Conservation (phyloP, 1,140 invertebrate genomes). For the Penaeus indicus region DNA sequence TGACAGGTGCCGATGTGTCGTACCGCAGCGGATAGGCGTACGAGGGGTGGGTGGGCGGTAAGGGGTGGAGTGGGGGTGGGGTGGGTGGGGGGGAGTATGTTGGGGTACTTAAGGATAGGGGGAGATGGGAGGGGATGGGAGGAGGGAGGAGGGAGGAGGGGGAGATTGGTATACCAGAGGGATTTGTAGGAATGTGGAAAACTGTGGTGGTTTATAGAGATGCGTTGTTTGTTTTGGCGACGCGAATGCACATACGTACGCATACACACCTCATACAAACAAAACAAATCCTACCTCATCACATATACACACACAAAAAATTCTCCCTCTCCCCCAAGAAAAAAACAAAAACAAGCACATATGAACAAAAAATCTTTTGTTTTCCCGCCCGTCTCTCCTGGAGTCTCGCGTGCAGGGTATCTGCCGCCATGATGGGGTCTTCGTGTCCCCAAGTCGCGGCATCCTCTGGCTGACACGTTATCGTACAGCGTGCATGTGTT, state of each 20-base stretch:
- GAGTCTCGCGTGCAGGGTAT: neutral
- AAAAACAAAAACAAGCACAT: too few relatives aligned
- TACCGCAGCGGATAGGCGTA: neutral
- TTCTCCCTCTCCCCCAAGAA: too few relatives aligned
- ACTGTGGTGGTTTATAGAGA: too few relatives aligned
- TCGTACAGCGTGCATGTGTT: neutral
- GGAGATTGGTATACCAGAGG: too few relatives aligned
- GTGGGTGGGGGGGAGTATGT: neutral
- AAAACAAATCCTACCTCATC: too few relatives aligned
- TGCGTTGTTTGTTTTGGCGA: too few relatives aligned
- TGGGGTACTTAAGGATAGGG: neutral
- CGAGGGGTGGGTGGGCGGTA: neutral
- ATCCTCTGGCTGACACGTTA: neutral
- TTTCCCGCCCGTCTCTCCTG: too few relatives aligned
- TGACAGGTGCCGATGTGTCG: conserved; percentile 6
- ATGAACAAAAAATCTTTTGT: too few relatives aligned
- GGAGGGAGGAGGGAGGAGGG: neutral
- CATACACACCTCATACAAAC: too few relatives aligned
- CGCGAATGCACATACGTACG: too few relatives aligned
- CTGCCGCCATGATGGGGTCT: neutral
- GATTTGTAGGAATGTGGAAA: too few relatives aligned
- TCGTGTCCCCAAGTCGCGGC: neutral
- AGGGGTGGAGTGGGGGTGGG: neutral
- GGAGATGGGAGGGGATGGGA: neutral
- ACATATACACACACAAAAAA: too few relatives aligned